phyloP scores from a whole-genome alignment of 2,797 vertebrate genomes.

The Rhinatrema bivittatum region DNA sequence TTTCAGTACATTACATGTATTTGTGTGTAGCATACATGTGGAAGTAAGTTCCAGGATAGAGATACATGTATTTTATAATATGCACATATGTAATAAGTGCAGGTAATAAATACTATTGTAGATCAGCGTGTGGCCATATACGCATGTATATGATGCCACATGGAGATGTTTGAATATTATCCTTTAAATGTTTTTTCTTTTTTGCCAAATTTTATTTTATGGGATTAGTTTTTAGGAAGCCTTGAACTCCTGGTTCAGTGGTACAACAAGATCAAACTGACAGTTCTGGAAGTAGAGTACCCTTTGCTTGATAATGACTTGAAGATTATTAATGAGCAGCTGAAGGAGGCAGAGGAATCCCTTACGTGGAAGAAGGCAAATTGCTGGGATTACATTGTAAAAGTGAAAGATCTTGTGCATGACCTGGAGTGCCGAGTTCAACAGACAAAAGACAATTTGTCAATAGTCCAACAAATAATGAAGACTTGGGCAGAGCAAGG shows the following conservation, averaged over 20 bases:
- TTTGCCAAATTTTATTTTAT: too few species aligned
- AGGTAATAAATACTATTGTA: too few species aligned
- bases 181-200: too few species aligned
- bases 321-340: constrained; percentile 43
- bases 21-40: too few species aligned
- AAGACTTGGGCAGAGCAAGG: constrained; percentile 56
- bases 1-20: too few species aligned
- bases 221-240: constrained; percentile 51
- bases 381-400: constrained; percentile 58
- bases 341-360: constrained; percentile 47
- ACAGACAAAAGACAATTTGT: constrained; percentile 55
- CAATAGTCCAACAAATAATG: constrained; percentile 52
- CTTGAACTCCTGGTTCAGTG: constrained; percentile 63
- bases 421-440: constrained; percentile 52
- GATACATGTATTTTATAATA: too few species aligned
- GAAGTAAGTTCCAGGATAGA: too few species aligned
- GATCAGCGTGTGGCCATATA: too few species aligned
- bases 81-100: too few species aligned
- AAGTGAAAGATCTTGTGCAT: constrained; percentile 38
- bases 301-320: constrained; percentile 60
- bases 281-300: constrained; percentile 62
- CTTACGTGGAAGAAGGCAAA: constrained; percentile 56
- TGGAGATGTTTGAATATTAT: too few species aligned
- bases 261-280: constrained; percentile 67
- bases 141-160: too few species aligned